Conservation (phyloP, 1,140 invertebrate species). For the Diachasma alloeum region DNA sequence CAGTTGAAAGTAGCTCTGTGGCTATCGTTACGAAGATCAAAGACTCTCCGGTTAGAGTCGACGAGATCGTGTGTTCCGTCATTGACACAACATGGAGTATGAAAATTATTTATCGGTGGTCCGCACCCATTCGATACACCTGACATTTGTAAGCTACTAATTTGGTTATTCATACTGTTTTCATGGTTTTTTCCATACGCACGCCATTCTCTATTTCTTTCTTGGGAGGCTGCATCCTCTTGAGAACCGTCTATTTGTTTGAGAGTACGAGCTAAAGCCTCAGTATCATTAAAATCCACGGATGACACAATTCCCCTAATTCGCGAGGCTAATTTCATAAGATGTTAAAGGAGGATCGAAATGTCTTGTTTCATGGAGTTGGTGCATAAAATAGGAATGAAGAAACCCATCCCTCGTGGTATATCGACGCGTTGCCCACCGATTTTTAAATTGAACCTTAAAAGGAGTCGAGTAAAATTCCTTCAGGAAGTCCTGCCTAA, state of each 20-base stretch:
- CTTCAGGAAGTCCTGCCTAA: slow-evolving; percentile 4
- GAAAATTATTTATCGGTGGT: not conserved
- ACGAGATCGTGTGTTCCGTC: not conserved
- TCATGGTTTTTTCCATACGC: not conserved
- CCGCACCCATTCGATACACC: not conserved
- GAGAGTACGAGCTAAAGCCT: slow-evolving; percentile 15
- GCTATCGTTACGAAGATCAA: not conserved
- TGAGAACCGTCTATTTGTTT: slow-evolving; percentile 17
- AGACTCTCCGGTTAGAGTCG: not conserved
- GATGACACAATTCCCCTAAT: slow-evolving; percentile 9
- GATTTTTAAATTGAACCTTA: slow-evolving; percentile 19
- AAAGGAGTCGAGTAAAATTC: slow-evolving; percentile 23
- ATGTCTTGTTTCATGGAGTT: slow-evolving; percentile 18
- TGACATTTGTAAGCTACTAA: not conserved
- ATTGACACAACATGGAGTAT: not conserved
- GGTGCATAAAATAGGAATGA: slow-evolving; percentile 21
- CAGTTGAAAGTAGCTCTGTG: not conserved
- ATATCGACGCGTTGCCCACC: slow-evolving; percentile 18
- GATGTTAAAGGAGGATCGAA: slow-evolving; percentile 18
- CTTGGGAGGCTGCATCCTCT: not conserved
- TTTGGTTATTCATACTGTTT: not conserved
- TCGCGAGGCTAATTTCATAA: slow-evolving; percentile 22
- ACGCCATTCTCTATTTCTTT: slow-evolving; percentile 1
- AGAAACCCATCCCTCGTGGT: slow-evolving; percentile 14
- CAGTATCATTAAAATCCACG: slow-evolving; percentile 16